phyloP scores from a whole-genome alignment of 2,113 vertebrate genomes.

The Gobius niger region DNA sequence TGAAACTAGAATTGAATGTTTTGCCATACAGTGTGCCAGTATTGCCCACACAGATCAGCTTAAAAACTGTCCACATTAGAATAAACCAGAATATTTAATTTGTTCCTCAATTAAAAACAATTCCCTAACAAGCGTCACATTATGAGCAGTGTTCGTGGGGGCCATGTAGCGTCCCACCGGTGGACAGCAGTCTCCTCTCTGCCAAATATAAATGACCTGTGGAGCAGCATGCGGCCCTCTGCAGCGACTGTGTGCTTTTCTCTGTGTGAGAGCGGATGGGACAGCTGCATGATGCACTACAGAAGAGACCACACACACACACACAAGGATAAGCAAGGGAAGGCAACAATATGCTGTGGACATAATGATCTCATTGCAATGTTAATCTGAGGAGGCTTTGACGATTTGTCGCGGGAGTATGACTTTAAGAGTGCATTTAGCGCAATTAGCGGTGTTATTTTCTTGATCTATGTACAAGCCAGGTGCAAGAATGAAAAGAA shows the following conservation, averaged over 20 bases:
- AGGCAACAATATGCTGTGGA: not conserved
- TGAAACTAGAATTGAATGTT: not conserved
- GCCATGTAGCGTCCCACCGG: slow-evolving; percentile 4
- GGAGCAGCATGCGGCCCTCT: not conserved
- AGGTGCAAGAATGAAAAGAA: too few relatives aligned
- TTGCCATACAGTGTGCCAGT: not conserved
- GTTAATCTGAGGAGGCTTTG: not conserved
- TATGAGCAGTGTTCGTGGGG: not conserved
- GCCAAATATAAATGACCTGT: slow-evolving; percentile 11
- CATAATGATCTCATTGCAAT: not conserved
- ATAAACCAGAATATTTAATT: slow-evolving; percentile 7
- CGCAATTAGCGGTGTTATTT: not conserved
- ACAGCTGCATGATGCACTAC: not conserved
- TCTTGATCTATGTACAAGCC: too few relatives aligned
- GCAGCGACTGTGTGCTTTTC: not conserved
- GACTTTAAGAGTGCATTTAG: not conserved
- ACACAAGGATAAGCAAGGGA: not conserved
- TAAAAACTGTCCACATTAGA: not conserved
- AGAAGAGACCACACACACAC: not conserved
- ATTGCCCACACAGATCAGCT: not conserved
- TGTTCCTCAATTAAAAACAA: not conserved
- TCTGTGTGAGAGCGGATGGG: not conserved
- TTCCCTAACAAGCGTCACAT: slow-evolving; percentile 3
- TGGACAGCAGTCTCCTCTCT: slow-evolving; percentile 2
- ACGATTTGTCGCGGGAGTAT: not conserved